phyloP scores from a whole-genome alignment of 2,113 vertebrate genomes.

The Takifugu bimaculatus region DNA sequence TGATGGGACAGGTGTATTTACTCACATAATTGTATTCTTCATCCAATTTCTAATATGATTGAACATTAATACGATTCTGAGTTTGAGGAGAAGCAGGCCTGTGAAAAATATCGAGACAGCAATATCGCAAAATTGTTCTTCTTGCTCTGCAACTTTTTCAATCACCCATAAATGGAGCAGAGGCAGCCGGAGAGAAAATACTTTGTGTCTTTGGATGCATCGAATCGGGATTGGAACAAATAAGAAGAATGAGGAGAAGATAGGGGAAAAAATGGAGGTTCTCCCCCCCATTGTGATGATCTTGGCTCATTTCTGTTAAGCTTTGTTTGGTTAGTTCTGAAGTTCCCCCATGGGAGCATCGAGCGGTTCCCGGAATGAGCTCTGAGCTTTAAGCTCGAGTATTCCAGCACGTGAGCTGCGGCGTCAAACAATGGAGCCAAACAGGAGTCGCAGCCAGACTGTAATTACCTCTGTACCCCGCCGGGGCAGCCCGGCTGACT shows the following conservation, averaged over 20 bases:
- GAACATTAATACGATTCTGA: conserved; percentile 74
- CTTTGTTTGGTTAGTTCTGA: conserved; percentile 53
- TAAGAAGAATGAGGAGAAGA: conserved; percentile 25
- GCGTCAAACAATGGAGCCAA: conserved; percentile 59
- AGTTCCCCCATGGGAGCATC: conserved; percentile 46
- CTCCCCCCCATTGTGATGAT: conserved; percentile 38
- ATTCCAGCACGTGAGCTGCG: conserved; percentile 38
- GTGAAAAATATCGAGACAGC: conserved; percentile 58
- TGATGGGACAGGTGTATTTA: conserved; percentile 77
- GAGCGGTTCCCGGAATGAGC: conserved; percentile 49
- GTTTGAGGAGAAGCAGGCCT: conserved; percentile 60
- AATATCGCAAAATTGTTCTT: conserved; percentile 62
- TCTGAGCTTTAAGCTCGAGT: conserved; percentile 49
- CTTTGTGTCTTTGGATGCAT: conserved; percentile 28
- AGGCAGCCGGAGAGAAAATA: conserved; percentile 41
- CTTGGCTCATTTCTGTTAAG: conserved; percentile 45
- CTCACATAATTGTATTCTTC: conserved; percentile 74
- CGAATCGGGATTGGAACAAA: conserved; percentile 31
- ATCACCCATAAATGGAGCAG: conserved; percentile 40
- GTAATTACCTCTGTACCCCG: conserved; percentile 68
- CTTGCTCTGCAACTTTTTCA: conserved; percentile 55
- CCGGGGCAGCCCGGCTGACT: conserved; percentile 66
- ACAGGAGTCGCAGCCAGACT: conserved; percentile 62
- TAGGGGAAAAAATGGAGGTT: conserved; percentile 15
- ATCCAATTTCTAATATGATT: conserved; percentile 73